A percentile compares a stretch with the other conserved stretches of the same genome.
Conservation (phyloP, 2,113 vertebrate species). For the Chlamydotis undulata region DNA sequence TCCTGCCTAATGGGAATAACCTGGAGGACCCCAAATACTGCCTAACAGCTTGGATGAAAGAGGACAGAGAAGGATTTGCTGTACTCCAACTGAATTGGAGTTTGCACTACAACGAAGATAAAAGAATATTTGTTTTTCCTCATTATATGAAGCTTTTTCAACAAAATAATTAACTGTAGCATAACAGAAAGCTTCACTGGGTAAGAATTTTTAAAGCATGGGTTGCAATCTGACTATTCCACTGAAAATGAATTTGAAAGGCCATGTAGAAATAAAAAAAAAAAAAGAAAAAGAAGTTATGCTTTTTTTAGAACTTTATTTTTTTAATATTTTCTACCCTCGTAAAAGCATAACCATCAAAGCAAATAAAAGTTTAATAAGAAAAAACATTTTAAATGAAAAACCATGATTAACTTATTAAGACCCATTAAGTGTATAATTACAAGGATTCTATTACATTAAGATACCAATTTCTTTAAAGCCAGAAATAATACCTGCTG, state of each 20-base stretch:
- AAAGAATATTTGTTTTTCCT: slow-evolving; percentile 52
- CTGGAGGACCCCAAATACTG: slow-evolving; percentile 3
- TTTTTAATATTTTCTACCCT: slow-evolving; percentile 42
- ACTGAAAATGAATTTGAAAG: slow-evolving; percentile 47
- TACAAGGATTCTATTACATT: slow-evolving; percentile 85
- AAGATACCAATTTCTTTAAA: slow-evolving; percentile 84
- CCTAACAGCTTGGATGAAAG: slow-evolving; percentile 50
- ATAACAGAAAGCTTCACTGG: slow-evolving; percentile 15
- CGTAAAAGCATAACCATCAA: slow-evolving; percentile 69
- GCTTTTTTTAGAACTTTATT: slow-evolving; percentile 22
- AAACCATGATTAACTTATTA: slow-evolving; percentile 86
- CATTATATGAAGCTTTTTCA: slow-evolving; percentile 31
- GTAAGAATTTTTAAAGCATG: slow-evolving; percentile 6
- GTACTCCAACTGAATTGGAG: slow-evolving; percentile 8
- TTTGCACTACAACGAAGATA: slow-evolving; percentile 7
- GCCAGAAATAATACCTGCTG: slow-evolving; percentile 85
- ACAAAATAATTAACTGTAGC: slow-evolving; percentile 49
- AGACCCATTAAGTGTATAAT: slow-evolving; percentile 85
- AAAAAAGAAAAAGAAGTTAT: background rate
- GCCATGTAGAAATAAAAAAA: background rate
- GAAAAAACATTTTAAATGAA: slow-evolving; percentile 80
- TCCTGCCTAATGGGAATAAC: slow-evolving; percentile 43
- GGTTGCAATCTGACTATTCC: slow-evolving; percentile 27
- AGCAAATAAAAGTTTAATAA: slow-evolving; percentile 81
- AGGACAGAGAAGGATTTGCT: background rate